Evolutionary conservation across 2,888 invertebrate genomes (phyloP).

Genomic region (Melipona bicolor): DNA sequence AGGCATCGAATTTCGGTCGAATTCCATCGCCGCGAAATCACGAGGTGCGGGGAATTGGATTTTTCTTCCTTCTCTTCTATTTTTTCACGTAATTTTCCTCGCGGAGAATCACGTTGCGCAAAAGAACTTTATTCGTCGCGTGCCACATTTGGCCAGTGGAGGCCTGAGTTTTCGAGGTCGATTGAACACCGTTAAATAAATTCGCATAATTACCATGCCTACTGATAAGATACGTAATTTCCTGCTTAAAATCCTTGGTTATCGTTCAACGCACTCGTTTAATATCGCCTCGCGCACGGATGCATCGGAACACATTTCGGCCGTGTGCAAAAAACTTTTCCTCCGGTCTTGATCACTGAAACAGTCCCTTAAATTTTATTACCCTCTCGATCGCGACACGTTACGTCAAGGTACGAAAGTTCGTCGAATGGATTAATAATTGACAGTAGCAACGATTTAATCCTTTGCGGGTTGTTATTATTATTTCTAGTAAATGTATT

Average conservation of each 20-base stretch:
- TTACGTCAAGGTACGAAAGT: neutral
- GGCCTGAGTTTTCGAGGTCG: slow-evolving; percentile 32
- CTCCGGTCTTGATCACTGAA: neutral
- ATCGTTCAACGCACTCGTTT: slow-evolving; percentile 39
- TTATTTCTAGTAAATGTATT: neutral
- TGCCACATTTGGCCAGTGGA: slow-evolving; percentile 19
- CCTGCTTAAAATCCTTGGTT: slow-evolving; percentile 35
- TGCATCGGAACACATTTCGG: neutral
- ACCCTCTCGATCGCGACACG: neutral
- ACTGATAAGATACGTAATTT: slow-evolving; percentile 55
- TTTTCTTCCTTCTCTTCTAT: neutral
- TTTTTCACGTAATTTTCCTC: slow-evolving; percentile 47
- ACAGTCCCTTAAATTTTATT: neutral
- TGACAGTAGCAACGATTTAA: neutral
- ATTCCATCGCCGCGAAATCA: slow-evolving; percentile 39
- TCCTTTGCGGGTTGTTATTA: neutral
- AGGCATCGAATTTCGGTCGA: slow-evolving; percentile 47
- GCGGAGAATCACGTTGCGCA: slow-evolving; percentile 42
- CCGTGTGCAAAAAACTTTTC: neutral
- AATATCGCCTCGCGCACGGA: slow-evolving; percentile 5
- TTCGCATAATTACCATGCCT: slow-evolving; percentile 43
- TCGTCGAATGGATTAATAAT: neutral
- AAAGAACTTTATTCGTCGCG: slow-evolving; percentile 28
- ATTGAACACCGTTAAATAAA: slow-evolving; percentile 51
- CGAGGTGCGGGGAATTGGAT: slow-evolving; percentile 52